Evolutionary conservation across 53 echinoderm and acorn worm species (phyloP).

Genomic region (Arbacia lixula): DNA sequence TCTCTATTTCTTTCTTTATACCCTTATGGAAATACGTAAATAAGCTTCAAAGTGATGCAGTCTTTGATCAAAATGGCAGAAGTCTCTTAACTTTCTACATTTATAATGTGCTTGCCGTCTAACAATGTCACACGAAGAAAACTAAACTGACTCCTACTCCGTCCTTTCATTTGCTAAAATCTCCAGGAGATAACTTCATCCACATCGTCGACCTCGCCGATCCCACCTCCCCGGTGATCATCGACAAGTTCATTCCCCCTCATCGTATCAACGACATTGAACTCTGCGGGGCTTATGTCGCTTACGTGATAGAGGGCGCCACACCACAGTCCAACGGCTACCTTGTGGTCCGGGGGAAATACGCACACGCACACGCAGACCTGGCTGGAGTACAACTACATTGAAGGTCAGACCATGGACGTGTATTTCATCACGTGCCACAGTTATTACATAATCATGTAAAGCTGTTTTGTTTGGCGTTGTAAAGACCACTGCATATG

Average conservation of each 20-base stretch:
- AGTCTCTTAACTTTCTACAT: no score
- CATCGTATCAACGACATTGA: slow-evolving; percentile 78
- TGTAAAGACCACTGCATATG: no score
- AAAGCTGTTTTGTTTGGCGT: no score
- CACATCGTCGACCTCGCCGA: slow-evolving; percentile 69
- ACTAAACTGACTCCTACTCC: neutral
- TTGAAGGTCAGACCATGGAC: no score
- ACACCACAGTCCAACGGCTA: slow-evolving; percentile 19
- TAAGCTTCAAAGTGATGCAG: no score
- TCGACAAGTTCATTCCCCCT: slow-evolving; percentile 16
- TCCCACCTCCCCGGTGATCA: slow-evolving; percentile 17
- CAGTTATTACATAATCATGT: no score
- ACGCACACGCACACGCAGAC: neutral
- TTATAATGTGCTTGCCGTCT: no score
- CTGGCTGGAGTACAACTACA: neutral
- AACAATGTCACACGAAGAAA: no score
- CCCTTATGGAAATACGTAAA: no score
- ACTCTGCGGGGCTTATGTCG: slow-evolving; percentile 68
- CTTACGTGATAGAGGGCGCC: slow-evolving; percentile 40
- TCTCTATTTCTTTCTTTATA: no score
- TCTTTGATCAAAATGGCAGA: no score
- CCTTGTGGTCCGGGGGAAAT: slow-evolving; percentile 13
- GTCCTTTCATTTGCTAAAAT: neutral
- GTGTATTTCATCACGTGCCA: no score
- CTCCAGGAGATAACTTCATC: slow-evolving; percentile 63